These are phyloP conservation scores for Trachops cirrhosus DNA, from an alignment of 2,797 vertebrate genomes.

Conservation along the genomic window DNA sequence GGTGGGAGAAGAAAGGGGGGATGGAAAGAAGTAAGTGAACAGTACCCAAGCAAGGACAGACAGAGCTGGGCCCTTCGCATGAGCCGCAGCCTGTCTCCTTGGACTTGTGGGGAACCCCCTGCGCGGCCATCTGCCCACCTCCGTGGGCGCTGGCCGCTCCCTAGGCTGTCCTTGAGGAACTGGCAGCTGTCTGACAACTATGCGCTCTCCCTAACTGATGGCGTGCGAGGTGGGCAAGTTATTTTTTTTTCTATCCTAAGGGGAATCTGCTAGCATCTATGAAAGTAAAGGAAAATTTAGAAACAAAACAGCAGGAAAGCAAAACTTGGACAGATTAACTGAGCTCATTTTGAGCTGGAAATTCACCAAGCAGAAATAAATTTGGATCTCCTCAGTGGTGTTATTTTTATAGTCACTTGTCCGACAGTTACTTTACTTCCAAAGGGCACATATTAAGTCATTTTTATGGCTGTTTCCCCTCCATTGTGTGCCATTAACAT, in stretches of 20 bases:
- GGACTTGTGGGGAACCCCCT: background rate
- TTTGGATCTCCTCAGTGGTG: background rate
- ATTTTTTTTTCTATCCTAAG: background rate
- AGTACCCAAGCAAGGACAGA: rapidly evolving
- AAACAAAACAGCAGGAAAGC: background rate
- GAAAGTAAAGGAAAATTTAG: background rate
- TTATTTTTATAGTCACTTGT: constrained; percentile 44
- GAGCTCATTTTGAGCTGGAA: background rate
- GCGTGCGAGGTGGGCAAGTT: background rate
- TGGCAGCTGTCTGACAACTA: background rate
- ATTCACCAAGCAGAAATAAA: constrained; percentile 13
- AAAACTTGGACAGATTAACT: background rate
- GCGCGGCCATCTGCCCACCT: rapidly evolving
- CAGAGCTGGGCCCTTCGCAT: no score
- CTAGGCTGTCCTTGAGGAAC: background rate
- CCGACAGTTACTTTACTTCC: constrained; percentile 12
- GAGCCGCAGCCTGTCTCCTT: background rate
- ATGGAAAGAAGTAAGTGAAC: background rate
- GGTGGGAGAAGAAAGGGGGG: background rate
- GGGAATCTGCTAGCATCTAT: background rate
- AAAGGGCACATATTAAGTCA: constrained; percentile 37
- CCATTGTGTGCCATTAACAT: background rate
- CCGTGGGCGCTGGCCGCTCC: background rate
- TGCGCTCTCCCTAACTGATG: background rate
- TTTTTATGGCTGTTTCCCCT: constrained; percentile 43